Conservation (phyloP, 1,140 invertebrate species). For the Scaptodrosophila lebanonensis region DNA sequence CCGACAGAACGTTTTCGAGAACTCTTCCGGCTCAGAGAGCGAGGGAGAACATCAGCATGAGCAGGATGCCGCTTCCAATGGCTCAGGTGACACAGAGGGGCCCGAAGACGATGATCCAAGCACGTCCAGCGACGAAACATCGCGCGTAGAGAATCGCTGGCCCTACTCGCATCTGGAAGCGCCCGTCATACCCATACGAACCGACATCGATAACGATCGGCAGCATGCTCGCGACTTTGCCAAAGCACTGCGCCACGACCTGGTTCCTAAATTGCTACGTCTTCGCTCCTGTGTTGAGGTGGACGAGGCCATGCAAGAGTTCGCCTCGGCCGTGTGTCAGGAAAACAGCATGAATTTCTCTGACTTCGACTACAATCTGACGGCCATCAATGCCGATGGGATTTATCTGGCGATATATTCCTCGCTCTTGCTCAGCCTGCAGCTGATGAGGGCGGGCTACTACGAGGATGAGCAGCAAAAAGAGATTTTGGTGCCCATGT, state of each 20-base stretch:
- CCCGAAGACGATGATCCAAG: conserved; percentile 80
- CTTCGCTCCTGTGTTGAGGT: conserved; percentile 80
- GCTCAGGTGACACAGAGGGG: conserved; percentile 85
- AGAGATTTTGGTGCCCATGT: conserved; percentile 79
- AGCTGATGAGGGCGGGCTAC: conserved; percentile 86
- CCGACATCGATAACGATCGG: conserved; percentile 72
- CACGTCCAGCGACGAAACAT: conserved; percentile 72
- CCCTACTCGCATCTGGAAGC: conserved; percentile 75
- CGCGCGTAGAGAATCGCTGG: conserved; percentile 71
- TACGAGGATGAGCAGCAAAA: conserved; percentile 81
- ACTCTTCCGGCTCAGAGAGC: conserved; percentile 79
- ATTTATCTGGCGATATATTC: conserved; percentile 94
- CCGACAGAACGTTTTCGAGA: conserved; percentile 79
- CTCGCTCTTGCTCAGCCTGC: conserved; percentile 88
- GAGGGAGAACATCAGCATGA: conserved; percentile 79
- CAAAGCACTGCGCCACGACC: conserved; percentile 79
- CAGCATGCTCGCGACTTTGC: conserved; percentile 75
- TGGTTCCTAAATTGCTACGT: conserved; percentile 82
- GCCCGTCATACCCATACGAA: conserved; percentile 64
- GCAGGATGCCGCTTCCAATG: conserved; percentile 78
- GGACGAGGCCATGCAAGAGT: conserved; percentile 92
- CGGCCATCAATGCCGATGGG: conserved; percentile 96
- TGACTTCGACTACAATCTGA: conserved; percentile 80
- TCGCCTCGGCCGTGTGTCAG: conserved; percentile 93
- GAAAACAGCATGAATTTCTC: conserved; percentile 81